Conservation (phyloP, 2,113 vertebrate species). For the Colistium nudipinnis region DNA sequence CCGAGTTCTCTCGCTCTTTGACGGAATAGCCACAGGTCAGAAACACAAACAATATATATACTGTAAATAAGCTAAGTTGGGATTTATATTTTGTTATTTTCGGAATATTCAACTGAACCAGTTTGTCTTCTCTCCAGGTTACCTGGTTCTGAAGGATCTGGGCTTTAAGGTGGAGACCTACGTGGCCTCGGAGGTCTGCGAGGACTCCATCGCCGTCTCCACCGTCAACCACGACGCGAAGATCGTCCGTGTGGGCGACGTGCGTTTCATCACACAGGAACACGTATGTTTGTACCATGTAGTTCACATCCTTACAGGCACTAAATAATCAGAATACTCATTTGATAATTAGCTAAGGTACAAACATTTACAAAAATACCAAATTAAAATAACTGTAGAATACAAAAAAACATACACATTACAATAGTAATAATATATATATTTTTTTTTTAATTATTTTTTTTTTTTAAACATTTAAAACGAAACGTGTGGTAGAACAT, state of each 20-base stretch:
- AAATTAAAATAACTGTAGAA: too few relatives aligned
- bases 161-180: conserved; percentile 93
- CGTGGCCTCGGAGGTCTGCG: conserved; percentile 90
- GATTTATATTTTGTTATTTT: too few relatives aligned
- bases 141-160: conserved; percentile 90
- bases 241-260: conserved; percentile 87
- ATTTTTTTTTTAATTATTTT: too few relatives aligned
- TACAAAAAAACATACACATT: too few relatives aligned
- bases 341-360: too few relatives aligned
- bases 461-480: too few relatives aligned
- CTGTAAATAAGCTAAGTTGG: too few relatives aligned
- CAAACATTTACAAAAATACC: too few relatives aligned
- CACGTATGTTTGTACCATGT: conserved; percentile 70
- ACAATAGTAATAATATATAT: too few relatives aligned
- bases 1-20: conserved; percentile 92
- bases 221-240: conserved; percentile 86
- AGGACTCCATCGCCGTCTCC: conserved; percentile 85
- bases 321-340: neutral
- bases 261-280: conserved; percentile 85
- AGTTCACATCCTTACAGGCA: neutral
- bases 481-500: too few relatives aligned
- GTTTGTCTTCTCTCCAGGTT: conserved; percentile 76
- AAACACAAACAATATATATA: too few relatives aligned
- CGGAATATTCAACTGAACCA: too few relatives aligned
- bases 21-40: conserved; percentile 91